These are phyloP conservation scores for Hymenopus coronatus DNA, from an alignment of 2,888 invertebrate species.

Conservation along the genomic window DNA sequence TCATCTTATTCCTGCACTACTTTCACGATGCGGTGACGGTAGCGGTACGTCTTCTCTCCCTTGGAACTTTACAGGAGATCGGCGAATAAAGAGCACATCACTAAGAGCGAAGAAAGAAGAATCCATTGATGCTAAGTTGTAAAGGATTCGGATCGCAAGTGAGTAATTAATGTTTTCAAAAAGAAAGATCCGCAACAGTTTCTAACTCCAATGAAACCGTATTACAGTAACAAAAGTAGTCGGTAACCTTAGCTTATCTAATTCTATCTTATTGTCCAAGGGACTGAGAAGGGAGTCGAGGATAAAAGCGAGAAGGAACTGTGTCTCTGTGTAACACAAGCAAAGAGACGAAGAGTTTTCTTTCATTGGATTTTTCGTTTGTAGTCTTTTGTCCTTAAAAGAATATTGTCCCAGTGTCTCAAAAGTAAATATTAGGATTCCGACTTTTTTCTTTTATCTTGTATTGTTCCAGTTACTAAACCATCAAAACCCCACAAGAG, in stretches of 20 bases:
- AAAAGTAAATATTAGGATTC: constrained; percentile 24
- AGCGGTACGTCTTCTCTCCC: too few relatives aligned
- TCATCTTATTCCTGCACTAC: too few relatives aligned
- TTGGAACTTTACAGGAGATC: too few relatives aligned
- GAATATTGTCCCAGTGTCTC: constrained; percentile 19
- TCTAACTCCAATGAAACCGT: background rate
- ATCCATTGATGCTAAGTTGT: background rate
- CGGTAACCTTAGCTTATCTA: background rate
- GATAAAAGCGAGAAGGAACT: background rate
- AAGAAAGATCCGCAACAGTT: background rate
- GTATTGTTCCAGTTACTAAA: constrained; percentile 14
- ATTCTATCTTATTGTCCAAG: background rate
- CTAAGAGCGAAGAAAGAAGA: background rate
- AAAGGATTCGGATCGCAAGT: background rate
- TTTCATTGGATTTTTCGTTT: constrained; percentile 20
- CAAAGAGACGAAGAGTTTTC: background rate
- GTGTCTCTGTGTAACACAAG: constrained; percentile 16
- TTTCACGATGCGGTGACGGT: too few relatives aligned
- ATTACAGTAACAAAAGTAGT: background rate
- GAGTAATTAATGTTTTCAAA: background rate
- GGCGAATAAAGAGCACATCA: background rate
- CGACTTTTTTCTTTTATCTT: constrained; percentile 17
- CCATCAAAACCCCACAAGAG: constrained; percentile 4
- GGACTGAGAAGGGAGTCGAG: background rate
- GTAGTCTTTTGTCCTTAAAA: constrained; percentile 24